Evolutionary conservation across 2,113 vertebrate genomes (phyloP).

Genomic region (Haemorhous mexicanus): DNA sequence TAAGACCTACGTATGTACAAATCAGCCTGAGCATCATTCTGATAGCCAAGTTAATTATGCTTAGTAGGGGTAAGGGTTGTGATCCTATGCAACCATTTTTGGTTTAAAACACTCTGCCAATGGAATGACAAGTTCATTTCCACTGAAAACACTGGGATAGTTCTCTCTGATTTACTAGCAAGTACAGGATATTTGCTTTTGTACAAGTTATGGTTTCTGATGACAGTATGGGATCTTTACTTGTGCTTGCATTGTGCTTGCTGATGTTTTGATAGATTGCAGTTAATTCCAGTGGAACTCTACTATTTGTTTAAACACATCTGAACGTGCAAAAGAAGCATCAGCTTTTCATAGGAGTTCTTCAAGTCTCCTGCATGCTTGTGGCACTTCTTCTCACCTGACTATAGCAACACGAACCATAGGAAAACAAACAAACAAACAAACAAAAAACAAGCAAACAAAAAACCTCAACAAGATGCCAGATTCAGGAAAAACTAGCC

Average conservation of each 20-base stretch:
- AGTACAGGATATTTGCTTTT: background rate
- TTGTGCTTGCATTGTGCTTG: background rate
- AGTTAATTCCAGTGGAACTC: background rate
- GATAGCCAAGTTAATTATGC: background rate
- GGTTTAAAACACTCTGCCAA: background rate
- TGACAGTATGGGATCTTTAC: background rate
- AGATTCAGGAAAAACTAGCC: background rate
- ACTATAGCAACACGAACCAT: background rate
- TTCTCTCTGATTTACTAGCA: background rate
- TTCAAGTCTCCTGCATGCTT: background rate
- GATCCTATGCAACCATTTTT: background rate
- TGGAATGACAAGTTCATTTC: background rate
- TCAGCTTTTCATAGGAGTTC: background rate
- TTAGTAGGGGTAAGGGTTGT: background rate
- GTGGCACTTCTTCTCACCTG: background rate
- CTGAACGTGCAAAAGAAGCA: background rate
- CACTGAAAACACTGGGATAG: background rate
- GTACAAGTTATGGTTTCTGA: background rate
- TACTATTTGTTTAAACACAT: background rate
- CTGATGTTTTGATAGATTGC: background rate
- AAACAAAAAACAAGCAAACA: no score
- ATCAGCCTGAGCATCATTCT: background rate
- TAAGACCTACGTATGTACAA: background rate
- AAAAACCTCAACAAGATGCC: background rate
- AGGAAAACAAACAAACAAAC: background rate